phyloP scores from a whole-genome alignment of 2,888 invertebrate species.

The Trichogramma evanescens region DNA sequence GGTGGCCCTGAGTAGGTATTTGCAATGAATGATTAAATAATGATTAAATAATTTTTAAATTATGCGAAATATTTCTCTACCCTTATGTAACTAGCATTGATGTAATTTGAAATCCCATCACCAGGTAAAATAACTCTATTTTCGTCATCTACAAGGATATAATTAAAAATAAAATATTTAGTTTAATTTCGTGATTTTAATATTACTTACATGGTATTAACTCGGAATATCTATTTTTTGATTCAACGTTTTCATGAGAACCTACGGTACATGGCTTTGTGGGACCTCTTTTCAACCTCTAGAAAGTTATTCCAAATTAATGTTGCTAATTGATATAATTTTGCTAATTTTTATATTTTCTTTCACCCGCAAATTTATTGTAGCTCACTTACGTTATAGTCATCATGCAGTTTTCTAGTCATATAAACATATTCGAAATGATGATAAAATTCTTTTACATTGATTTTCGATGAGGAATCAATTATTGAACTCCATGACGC shows the following conservation, averaged over 20 bases:
- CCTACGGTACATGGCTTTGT: constrained; percentile 45
- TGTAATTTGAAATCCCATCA: constrained; percentile 48
- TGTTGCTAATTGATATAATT: too few species aligned
- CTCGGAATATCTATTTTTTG: constrained; percentile 49
- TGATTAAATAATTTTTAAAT: background rate
- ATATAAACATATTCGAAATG: constrained; percentile 42
- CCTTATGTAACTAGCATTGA: constrained; percentile 52
- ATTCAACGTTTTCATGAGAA: constrained; percentile 42
- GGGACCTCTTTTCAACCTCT: constrained; percentile 46
- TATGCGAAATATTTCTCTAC: constrained; percentile 28
- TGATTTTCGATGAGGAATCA: constrained; percentile 22
- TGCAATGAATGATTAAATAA: background rate
- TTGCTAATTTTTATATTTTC: too few species aligned
- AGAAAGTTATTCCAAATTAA: constrained; percentile 9
- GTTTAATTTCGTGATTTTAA: background rate
- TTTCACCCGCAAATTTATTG: background rate
- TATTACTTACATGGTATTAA: constrained; percentile 46
- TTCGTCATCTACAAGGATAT: constrained; percentile 45
- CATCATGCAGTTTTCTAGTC: constrained; percentile 36
- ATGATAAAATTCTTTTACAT: constrained; percentile 41
- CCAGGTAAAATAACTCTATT: constrained; percentile 46
- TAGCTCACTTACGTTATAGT: constrained; percentile 36
- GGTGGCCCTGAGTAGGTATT: constrained; percentile 25
- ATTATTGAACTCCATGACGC: background rate
- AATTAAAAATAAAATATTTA: background rate